Evolutionary conservation across 2,797 vertebrate genomes (phyloP).

Genomic region (Malurus splendens): DNA sequence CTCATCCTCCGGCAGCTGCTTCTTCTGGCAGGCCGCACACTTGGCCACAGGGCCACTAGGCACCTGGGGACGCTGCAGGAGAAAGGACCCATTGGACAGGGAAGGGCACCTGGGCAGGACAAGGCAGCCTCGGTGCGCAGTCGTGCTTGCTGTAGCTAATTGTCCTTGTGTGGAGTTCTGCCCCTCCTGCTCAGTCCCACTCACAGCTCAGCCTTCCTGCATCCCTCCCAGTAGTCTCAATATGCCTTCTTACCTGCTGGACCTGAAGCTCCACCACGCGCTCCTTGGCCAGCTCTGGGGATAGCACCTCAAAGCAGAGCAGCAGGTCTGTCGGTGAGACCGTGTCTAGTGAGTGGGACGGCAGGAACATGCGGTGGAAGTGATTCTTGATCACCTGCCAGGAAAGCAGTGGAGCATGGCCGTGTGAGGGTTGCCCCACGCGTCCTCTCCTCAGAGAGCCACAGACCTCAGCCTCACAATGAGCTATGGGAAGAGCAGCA

Average conservation of each 20-base stretch:
- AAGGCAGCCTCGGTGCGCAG: background rate
- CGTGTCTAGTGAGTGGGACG: conserved; percentile 85
- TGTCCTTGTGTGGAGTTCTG: background rate
- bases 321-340: conserved; percentile 85
- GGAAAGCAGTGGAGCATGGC: background rate
- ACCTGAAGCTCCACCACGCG: conserved; percentile 87
- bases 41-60: conserved; percentile 88
- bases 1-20: conserved; percentile 88
- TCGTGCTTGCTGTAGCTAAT: accelerated
- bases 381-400: conserved; percentile 87
- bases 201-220: background rate
- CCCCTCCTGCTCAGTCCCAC: background rate
- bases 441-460: background rate
- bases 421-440: accelerated
- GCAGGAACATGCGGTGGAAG: conserved; percentile 86
- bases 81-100: background rate
- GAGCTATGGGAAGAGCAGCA: background rate
- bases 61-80: conserved; percentile 87
- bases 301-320: conserved; percentile 94
- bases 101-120: background rate
- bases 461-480: background rate
- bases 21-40: conserved; percentile 93
- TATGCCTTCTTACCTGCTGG: conserved; percentile 81
- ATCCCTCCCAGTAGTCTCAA: background rate
- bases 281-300: conserved; percentile 92